Base-by-base conservation (phyloP, 2,113 vertebrate genomes). In the Falco punctatus region DNA sequence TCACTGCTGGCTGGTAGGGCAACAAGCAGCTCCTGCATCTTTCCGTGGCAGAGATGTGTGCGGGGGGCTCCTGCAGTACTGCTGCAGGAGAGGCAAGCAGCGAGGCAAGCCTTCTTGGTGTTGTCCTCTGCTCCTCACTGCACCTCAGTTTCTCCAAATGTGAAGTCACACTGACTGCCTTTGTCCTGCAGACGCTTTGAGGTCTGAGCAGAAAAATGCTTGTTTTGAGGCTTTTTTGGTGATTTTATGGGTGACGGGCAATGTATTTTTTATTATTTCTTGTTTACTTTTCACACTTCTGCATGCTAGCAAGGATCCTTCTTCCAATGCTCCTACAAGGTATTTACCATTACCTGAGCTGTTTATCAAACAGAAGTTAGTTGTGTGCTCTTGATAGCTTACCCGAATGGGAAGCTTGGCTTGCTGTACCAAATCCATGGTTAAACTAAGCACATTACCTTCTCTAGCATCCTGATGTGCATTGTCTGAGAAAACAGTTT, bases 11-110 rank as follows among this genome's bases (percentile, higher is more conserved):
- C n/a, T 70, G 57, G 10, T 62, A 79, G 65, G 71, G 65, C 79
- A 14, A 11, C 32, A 81, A 51, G 5, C 0, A 2, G 12, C 38
- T 73, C 33, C 55, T 4, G 6, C 5, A 13, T 21, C 33, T 72
- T 72, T 35, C 58, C 2, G 1, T 51, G 35, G 10, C 2, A 3
- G 32, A 10, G 22, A 11, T 42, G 24, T 1, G 0, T 48, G 13
- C 0, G 0, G 30, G 20, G 30, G 28, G 7, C 48, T 88, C 19
- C 59, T 61, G 64, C 42, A 86, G n/a, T 26, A 12, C 51, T 70
- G 54, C 42, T 38, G 32, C 51, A 72, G 52, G 61, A 52, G 12
- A 80, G 55, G 33, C 30, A 82, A 55, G 19, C 0, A 1, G 44
- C 64, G 42, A 82, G 15, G 18, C 7, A 75, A 58, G 3, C 3